Evolutionary conservation across 2,797 vertebrate species (phyloP), one percentile per base, ranked within the genome.

Genomic region (Bovichtus diacanthus): DNA sequence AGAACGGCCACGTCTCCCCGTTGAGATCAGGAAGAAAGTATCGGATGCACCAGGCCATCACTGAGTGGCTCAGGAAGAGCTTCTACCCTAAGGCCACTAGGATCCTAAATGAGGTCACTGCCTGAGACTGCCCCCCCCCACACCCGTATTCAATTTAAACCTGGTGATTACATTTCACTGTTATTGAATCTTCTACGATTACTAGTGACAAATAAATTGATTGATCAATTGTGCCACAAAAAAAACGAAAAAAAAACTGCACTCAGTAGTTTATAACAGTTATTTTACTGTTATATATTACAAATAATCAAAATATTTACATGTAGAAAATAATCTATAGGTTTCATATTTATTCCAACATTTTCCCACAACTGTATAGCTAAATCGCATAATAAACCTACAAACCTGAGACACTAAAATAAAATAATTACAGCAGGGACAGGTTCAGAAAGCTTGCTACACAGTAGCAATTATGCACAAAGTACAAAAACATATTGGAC

Each of bases 281-380:
- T 93, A 87, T 94, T 95, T 97, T 94, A 97, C 93, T 96, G 83
- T 93, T 91, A 87, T 94, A 94, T 91, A 92, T 96, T 97, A 97
- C 97, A 99, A 99, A 98, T 97, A 96, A 92, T 94, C 83, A 94
- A 93, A 92, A 92, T 97, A 97, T 97, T 94, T 96, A 98, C 95
- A 98, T 77, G 92, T 96, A 96, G 92, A 98, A 99, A 98, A 98
- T 96, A 95, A 92, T 95, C 93, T 90, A 93, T 93, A 87, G 90
- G 94, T 94, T 92, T 87, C 77, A 61, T 80, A 94, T 92, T 74
- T 94, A 93, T 95, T 94, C 89, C 90, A 95, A 92, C 90, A 90
- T 95, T 94, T 92, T 89, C 92, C 95, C 94, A 94, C 96, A 95
- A 78, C 82, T 94, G 87, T 93, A 80, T 90, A 94, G 76, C 85